Evolutionary conservation across 64 coral and sea anemone genomes (phyloP), one percentile per base, ranked within the genome.

Genomic region (Porites australiensis): DNA sequence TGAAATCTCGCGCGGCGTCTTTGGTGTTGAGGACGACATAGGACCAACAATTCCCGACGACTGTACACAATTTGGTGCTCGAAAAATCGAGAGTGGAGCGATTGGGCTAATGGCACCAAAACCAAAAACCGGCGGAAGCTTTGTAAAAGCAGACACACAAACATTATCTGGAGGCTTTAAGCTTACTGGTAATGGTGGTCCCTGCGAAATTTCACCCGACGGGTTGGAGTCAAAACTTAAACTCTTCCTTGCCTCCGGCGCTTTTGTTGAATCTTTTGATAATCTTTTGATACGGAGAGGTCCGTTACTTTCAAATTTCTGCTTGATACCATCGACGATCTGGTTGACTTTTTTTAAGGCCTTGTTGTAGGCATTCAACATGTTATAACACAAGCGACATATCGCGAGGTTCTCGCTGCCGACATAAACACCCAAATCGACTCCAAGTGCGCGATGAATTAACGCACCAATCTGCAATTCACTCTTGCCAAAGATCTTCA

Each of bases 311-410:
- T 68, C 64, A 68, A 68, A 68, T 68, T 68, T 68, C 64, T 68
- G 64, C 64, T 68, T 68, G 64, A 68, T 68, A 68, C 64, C 64
- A 68, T 68, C 4, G 64, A 68, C 64, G 64, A 68, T 68, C n/a
- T n/a, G n/a, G n/a, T n/a, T n/a, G n/a, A n/a, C n/a, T n/a, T n/a
- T n/a, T n/a, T n/a, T n/a, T n/a, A n/a, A n/a, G n/a, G n/a, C n/a
- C n/a, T n/a, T n/a, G n/a, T n/a, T n/a, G n/a, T n/a, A n/a, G n/a
- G n/a, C n/a, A n/a, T n/a, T n/a, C n/a, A n/a, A n/a, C n/a, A n/a
- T n/a, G n/a, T n/a, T n/a, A n/a, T n/a, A n/a, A n/a, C n/a, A n/a
- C n/a, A n/a, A n/a, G n/a, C n/a, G n/a, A n/a, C n/a, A n/a, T n/a
- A n/a, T n/a, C n/a, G n/a, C n/a, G n/a, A n/a, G n/a, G n/a, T n/a